Evolutionary conservation across 2,113 vertebrate genomes (phyloP), one percentile per base, ranked within the genome.

Genomic region (Onychostruthus taczanowskii): DNA sequence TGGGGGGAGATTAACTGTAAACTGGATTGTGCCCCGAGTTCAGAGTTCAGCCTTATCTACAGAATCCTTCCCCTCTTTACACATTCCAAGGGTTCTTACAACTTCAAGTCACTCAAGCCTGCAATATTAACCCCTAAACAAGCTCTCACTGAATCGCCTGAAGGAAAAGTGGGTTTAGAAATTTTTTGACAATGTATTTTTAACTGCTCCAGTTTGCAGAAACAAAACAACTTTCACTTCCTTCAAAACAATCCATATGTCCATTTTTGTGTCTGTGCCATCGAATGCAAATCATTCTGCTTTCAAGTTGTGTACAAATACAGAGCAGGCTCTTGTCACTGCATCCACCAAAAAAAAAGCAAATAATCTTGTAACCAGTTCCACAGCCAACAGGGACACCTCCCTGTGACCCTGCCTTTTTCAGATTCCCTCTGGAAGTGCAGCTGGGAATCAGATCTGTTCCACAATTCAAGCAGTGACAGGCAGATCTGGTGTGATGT

Each of bases 11-110:
- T 96, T 95, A 94, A 94, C 23, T 43, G 61, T 22, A 79, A 90
- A 93, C 78, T 79, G 92, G 89, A 96, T 89, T 94, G 87, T 93
- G 75, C 79, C 67, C 75, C 1, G 43, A 88, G 89, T 93, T 96
- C 96, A 96, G 90, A 90, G 95, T 95, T 94, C 95, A 95, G 89
- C 85, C 92, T 94, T 97, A 97, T 96, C 96, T 96, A 22, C 9
- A 0, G 85, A 94, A 93, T 97, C 94, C 52, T 92, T 95, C 94
- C 93, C 92, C 87, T 96, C 94, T 96, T 96, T 95, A 94, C 87
- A 87, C 93, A 94, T 95, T 96, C 96, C 96, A 94, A 94, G 91
- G 84, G 91, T 68, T 95, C 93, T 96, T 94, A 93, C 68, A 83
- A 87, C 94, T 91, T 84, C 92, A 31, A 69, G 39, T 94, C 94